Percentiles rank a stretch among this genome's conserved stretches.
These are phyloP conservation scores for Vandiemenella viatica DNA, from an alignment of 2,888 invertebrate genomes.

Conservation along the genomic window DNA sequence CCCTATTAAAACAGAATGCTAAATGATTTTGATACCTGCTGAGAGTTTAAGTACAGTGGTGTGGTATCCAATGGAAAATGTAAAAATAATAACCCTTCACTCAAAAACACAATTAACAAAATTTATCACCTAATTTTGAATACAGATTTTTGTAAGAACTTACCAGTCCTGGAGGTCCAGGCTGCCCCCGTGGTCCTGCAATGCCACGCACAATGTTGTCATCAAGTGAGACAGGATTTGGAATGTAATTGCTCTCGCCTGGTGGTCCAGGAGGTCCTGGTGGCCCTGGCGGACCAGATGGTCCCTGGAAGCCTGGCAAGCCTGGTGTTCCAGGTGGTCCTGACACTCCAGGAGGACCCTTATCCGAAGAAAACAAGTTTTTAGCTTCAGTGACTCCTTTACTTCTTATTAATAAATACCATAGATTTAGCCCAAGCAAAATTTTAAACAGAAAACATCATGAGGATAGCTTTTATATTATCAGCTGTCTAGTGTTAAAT, in stretches of 20 bases:
- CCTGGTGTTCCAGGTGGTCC: constrained; percentile 32
- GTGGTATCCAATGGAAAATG: too few species aligned
- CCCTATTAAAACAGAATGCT: too few species aligned
- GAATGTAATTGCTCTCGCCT: constrained; percentile 19
- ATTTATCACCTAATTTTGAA: too few species aligned
- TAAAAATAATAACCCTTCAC: too few species aligned
- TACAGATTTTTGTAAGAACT: constrained; percentile 18
- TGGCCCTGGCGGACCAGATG: constrained; percentile 32
- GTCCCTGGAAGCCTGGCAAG: constrained; percentile 25
- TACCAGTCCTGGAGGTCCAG: constrained; percentile 39
- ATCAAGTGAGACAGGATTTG: constrained; percentile 10
- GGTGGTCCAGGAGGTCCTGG: constrained; percentile 28
- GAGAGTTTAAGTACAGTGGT: too few species aligned
- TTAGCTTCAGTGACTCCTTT: background rate
- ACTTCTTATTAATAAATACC: background rate
- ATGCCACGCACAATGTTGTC: constrained; percentile 30
- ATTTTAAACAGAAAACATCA: background rate
- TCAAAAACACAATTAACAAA: too few species aligned
- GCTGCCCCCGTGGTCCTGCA: constrained; percentile 37
- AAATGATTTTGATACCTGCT: too few species aligned
- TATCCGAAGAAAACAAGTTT: background rate
- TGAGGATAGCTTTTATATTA: background rate
- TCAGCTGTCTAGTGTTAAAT: too few species aligned
- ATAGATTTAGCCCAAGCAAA: background rate
- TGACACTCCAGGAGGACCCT: constrained; percentile 26